Evolutionary conservation across 2,888 invertebrate species (phyloP).

Genomic region (Tinea trinotella): DNA sequence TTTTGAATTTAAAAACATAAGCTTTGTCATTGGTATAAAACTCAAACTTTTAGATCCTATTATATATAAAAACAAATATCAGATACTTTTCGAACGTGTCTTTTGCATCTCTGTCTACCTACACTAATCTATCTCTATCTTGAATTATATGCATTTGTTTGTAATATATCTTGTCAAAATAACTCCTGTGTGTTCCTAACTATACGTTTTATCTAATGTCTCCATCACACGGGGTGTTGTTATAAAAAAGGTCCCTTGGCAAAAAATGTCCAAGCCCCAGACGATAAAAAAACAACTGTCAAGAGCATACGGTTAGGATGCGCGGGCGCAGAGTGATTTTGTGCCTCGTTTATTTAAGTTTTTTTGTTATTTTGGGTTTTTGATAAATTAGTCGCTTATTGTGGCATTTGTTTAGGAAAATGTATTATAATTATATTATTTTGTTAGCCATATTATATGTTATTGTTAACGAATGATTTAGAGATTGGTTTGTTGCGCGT

Average conservation of each 20-base stretch:
- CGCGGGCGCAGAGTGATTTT: background rate
- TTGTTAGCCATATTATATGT: too few relatives aligned
- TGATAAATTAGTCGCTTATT: background rate
- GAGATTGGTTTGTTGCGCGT: too few relatives aligned
- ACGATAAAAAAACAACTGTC: background rate
- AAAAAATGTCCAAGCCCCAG: background rate
- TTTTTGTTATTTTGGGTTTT: background rate
- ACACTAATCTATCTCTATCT: too few relatives aligned
- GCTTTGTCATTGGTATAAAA: too few relatives aligned
- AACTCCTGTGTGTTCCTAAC: background rate
- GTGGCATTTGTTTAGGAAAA: background rate
- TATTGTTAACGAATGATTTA: too few relatives aligned
- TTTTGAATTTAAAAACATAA: too few relatives aligned
- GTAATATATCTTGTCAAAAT: background rate
- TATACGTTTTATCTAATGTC: constrained; percentile 4
- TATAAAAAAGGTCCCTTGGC: background rate
- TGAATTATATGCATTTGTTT: background rate
- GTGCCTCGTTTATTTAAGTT: background rate
- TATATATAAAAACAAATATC: too few relatives aligned
- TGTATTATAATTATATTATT: too few relatives aligned
- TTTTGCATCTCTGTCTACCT: too few relatives aligned
- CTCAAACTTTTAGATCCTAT: too few relatives aligned
- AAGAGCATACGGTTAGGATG: background rate
- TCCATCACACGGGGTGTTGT: background rate
- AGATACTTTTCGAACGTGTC: too few relatives aligned